Evolutionary conservation across 2,113 vertebrate species (phyloP).

Genomic region (Myodes glareolus): DNA sequence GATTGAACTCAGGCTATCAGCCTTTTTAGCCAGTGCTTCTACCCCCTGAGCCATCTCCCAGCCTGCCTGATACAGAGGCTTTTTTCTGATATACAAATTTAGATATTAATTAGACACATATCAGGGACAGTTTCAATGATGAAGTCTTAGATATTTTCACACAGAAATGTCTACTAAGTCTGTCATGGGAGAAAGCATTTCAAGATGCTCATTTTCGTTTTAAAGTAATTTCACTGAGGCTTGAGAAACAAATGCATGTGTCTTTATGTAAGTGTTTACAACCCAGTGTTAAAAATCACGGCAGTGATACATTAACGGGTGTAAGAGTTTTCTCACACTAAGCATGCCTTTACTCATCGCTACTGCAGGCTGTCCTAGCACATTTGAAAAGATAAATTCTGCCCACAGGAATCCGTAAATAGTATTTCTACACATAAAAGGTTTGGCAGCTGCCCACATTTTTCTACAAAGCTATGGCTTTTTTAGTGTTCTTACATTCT

Average conservation of each 20-base stretch:
- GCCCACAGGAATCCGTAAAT: slow-evolving; percentile 13
- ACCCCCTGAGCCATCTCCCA: neutral
- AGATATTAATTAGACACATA: slow-evolving; percentile 16
- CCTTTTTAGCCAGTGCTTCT: neutral
- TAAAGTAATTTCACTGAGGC: neutral
- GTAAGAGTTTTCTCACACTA: slow-evolving; percentile 17
- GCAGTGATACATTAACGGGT: neutral
- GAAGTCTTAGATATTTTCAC: neutral
- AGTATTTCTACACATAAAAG: slow-evolving; percentile 31
- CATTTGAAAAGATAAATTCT: slow-evolving; percentile 64
- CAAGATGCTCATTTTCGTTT: neutral
- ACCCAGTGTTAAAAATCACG: slow-evolving; percentile 31
- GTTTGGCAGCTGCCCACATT: slow-evolving; percentile 44
- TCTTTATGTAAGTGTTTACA: neutral
- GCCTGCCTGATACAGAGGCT: neutral
- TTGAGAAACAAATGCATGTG: neutral
- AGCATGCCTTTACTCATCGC: slow-evolving; percentile 29
- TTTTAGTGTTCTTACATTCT: slow-evolving; percentile 36
- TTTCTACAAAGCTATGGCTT: slow-evolving; percentile 35
- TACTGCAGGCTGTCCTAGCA: slow-evolving; percentile 29
- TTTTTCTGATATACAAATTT: neutral
- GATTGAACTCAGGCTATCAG: neutral
- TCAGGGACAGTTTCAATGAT: neutral
- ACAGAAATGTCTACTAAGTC: neutral
- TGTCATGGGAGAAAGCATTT: neutral